Percentiles rank a stretch among this genome's conserved stretches.
These are phyloP conservation scores for Rhinoraja longicauda DNA, from an alignment of 2,797 vertebrate species.

Conservation along the genomic window DNA sequence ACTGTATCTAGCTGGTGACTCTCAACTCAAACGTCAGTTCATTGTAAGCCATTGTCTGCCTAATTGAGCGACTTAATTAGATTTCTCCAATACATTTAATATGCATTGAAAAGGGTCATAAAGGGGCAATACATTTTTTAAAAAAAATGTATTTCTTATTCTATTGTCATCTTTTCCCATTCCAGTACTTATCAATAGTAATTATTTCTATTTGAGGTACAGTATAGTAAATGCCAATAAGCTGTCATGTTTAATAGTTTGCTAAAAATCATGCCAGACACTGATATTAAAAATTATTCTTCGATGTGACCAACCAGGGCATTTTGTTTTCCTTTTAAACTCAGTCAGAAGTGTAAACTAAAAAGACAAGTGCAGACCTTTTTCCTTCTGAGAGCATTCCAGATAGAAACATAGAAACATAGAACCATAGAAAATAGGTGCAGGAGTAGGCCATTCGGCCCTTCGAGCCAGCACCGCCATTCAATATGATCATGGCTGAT, in stretches of 20 bases:
- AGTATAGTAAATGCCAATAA: slow-evolving; percentile 12
- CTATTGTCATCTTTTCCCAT: not conserved
- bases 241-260: not conserved
- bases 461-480: too few species aligned
- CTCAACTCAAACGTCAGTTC: too few species aligned
- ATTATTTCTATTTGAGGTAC: not conserved
- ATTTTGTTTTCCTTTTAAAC: not conserved
- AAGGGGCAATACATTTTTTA: not conserved
- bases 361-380: not conserved
- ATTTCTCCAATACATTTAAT: not conserved
- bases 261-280: not conserved
- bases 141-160: not conserved
- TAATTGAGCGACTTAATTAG: not conserved
- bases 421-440: too few species aligned
- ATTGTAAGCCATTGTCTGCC: not conserved
- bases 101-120: not conserved
- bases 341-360: not conserved
- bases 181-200: not conserved
- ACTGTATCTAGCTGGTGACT: too few species aligned
- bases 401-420: too few species aligned
- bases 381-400: too few species aligned
- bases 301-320: not conserved
- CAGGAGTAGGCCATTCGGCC: too few species aligned
- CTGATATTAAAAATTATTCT: not conserved
- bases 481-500: too few species aligned